Conservation (phyloP, 1,140 invertebrate genomes). For the Hermetia illucens region DNA sequence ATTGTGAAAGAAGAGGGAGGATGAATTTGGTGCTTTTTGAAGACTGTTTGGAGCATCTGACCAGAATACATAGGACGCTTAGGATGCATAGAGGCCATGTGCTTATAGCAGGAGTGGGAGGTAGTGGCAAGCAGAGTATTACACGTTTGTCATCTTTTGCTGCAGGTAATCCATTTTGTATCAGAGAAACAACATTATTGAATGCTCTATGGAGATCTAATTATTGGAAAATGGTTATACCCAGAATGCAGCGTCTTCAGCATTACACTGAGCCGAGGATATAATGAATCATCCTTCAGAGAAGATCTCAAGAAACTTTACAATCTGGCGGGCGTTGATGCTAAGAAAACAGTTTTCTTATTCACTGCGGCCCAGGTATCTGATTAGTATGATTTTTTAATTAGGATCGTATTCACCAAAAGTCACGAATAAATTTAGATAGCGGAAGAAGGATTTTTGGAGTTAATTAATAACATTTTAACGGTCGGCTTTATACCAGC, state of each 20-base stretch:
- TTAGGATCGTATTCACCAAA: conserved; percentile 7
- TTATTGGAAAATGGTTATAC: neutral
- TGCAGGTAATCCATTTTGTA: conserved; percentile 34
- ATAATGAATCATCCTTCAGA: conserved; percentile 65
- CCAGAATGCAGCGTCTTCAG: conserved; percentile 62
- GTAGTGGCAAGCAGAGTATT: conserved; percentile 67
- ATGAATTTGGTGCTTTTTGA: conserved; percentile 77
- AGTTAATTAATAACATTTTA: conserved; percentile 80
- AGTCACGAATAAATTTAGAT: conserved; percentile 32
- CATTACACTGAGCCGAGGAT: conserved; percentile 66
- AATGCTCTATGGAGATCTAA: neutral
- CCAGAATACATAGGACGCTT: conserved; percentile 65
- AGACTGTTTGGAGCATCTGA: conserved; percentile 78
- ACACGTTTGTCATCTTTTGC: conserved; percentile 57
- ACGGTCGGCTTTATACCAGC: conserved; percentile 74
- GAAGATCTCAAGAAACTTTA: conserved; percentile 76
- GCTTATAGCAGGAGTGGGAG: conserved; percentile 72
- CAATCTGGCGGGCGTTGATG: conserved; percentile 53
- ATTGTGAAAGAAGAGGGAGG: conserved; percentile 53
- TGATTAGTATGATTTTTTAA: conserved; percentile 49
- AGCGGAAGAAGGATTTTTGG: conserved; percentile 65
- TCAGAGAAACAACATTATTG: neutral
- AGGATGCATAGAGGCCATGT: conserved; percentile 73
- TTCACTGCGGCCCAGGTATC: conserved; percentile 64
- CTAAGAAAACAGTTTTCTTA: conserved; percentile 65